These are phyloP conservation scores for Pontoporia blainvillei DNA, from an alignment of 2,113 vertebrate species.

Conservation along the genomic window DNA sequence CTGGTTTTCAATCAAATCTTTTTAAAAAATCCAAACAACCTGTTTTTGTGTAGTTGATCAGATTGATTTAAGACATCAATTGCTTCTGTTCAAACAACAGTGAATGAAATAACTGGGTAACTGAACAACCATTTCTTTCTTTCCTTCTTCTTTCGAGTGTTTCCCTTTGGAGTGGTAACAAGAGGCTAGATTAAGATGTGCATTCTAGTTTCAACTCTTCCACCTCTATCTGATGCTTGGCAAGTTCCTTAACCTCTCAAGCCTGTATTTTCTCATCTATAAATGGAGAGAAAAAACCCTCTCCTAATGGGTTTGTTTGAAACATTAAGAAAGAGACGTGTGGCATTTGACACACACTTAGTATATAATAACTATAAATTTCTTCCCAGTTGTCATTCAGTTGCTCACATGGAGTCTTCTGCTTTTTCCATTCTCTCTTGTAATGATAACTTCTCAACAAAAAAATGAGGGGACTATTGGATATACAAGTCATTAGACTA, in stretches of 20 bases:
- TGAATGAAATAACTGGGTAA: background rate
- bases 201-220: background rate
- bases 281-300: background rate
- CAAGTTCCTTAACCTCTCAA: background rate
- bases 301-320: background rate
- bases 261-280: background rate
- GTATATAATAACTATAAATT: background rate
- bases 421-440: background rate
- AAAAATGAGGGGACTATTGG: background rate
- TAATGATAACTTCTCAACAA: background rate
- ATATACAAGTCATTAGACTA: background rate
- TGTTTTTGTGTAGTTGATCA: slow-evolving; percentile 1
- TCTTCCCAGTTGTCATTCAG: background rate
- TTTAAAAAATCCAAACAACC: background rate
- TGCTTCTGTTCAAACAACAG: slow-evolving; percentile 21
- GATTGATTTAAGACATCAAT: slow-evolving; percentile 8
- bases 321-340: background rate
- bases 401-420: background rate
- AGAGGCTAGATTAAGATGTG: background rate
- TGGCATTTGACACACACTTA: background rate
- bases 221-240: background rate
- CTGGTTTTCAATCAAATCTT: slow-evolving; percentile 19
- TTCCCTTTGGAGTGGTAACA: background rate
- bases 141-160: background rate
- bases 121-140: background rate